Evolutionary conservation across 2,797 vertebrate genomes (phyloP), one percentile per base, ranked within the genome.

Genomic region (Distichodus sexfasciatus): DNA sequence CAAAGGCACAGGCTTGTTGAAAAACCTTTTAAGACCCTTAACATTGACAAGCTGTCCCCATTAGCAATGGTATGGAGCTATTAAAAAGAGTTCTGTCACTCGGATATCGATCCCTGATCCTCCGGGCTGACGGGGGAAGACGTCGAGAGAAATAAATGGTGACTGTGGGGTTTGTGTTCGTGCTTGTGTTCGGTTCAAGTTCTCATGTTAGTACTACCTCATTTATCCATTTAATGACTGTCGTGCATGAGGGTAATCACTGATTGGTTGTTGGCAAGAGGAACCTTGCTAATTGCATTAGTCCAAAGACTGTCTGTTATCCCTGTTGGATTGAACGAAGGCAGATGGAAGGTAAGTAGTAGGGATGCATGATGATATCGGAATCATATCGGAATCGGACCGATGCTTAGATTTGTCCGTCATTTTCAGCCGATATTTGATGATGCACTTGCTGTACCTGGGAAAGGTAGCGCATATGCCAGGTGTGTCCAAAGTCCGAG

Each of bases 151-250:
- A 7, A 17, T 15, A 12, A 10, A 31, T 19, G 2, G 11, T 31
- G 48, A 57, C 33, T 51, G 35, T 21, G 60, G 6, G 44, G 43
- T 48, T 43, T 21, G 19, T 47, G 29, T 47, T 50, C 28, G 15
- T 35, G 29, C 35, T 50, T 21, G 15, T 35, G 11, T 9, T 57
- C 15, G 14, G 17, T 26, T 53, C 43, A 62, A n/a, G 3, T 35
- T n/a, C n/a, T 33, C 19, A 19, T 24, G 14, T 61, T 54, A 46
- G 38, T 4, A 6, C 54, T 10, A 50, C 10, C 17, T 21, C n/a
- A 62, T 62, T 61, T 41, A 69, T 44, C 38, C 19, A n/a, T n/a
- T n/a, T n/a, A n/a, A n/a, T n/a, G 10, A 54, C 7, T 38, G 21
- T 38, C 2, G 14, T 26, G 15, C 28, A 50, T 54, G 31, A 35